Evolutionary conservation across 2,113 vertebrate species (phyloP), one percentile per base, ranked within the genome.

Genomic region (Pituophis catenifer): DNA sequence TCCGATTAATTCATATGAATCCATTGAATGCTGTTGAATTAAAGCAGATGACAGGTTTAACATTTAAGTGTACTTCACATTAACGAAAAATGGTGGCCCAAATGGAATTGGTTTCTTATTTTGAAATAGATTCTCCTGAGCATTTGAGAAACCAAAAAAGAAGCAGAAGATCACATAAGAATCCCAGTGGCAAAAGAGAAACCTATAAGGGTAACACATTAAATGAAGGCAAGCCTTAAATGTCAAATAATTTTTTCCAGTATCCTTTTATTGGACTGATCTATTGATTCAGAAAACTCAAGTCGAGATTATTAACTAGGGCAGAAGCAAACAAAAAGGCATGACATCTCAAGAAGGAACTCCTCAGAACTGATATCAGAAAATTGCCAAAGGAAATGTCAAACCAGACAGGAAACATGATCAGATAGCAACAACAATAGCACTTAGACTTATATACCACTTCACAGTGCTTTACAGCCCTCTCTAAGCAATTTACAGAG

Each of bases 221-320:
- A 92, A 91, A 75, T 89, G 62, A 75, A 92, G 21, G 86, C n/a
- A 89, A 92, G 10, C 52, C 52, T 92, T 81, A 92, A 92, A 92
- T 92, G 91, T 92, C 91, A 92, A 92, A 57, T 24, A n/a, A 11
- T 38, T 26, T 86, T 29, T 23, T 26, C 58, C n/a, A 12, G 87
- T 81, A 89, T 89, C 52, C 91, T 75, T 92, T 89, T 89, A 92
- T 92, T 92, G 91, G 91, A 38, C 91, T 92, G 33, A 33, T 53
- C 87, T 92, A 89, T 92, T 92, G 91, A 92, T 88, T 92, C 91
- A 89, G 87, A 75, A 89, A 89, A 57, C 87, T 55, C 33, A 92
- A 48, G 87, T 48, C 70, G n/a, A 92, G 91, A 89, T 92, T 92
- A 92, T 92, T 92, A 89, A 89, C 21, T 89, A 23, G 48, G 33